These are phyloP conservation scores for Cardiocondyla obscurior DNA, from an alignment of 1,140 invertebrate species.

Conservation along the genomic window DNA sequence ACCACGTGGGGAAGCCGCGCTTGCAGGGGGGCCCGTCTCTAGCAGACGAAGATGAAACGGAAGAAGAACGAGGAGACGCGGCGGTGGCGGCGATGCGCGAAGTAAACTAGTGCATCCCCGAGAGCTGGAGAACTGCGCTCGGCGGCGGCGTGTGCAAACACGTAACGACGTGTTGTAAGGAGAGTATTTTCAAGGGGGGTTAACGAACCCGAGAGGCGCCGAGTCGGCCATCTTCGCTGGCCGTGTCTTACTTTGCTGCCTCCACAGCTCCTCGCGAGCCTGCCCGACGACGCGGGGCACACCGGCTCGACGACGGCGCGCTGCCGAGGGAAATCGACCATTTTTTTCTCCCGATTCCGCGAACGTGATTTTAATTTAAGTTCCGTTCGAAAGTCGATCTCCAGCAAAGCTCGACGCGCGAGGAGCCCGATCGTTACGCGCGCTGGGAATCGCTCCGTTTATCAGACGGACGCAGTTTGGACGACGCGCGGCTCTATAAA, in stretches of 20 bases:
- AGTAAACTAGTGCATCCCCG: slow-evolving; percentile 82
- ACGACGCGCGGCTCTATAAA: background rate
- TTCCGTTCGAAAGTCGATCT: slow-evolving; percentile 61
- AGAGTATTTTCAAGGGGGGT: slow-evolving; percentile 82
- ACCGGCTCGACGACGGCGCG: slow-evolving; percentile 15
- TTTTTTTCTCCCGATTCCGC: slow-evolving; percentile 69
- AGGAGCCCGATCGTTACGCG: background rate
- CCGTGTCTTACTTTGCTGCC: slow-evolving; percentile 77
- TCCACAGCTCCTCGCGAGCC: slow-evolving; percentile 27
- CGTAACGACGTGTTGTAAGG: slow-evolving; percentile 79
- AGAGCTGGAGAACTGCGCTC: slow-evolving; percentile 29
- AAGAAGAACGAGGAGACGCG: slow-evolving; percentile 55
- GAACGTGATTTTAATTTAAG: slow-evolving; percentile 61
- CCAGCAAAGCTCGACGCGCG: slow-evolving; percentile 1
- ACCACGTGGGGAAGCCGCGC: background rate
- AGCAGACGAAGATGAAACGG: slow-evolving; percentile 1
- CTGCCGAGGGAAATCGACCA: slow-evolving; percentile 73
- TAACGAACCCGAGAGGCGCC: slow-evolving; percentile 76
- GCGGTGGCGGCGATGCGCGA: slow-evolving; percentile 66
- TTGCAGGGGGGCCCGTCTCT: background rate
- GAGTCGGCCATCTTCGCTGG: slow-evolving; percentile 73
- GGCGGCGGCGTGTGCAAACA: slow-evolving; percentile 78
- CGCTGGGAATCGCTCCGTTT: background rate
- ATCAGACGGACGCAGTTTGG: background rate
- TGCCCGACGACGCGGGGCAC: slow-evolving; percentile 49